These are phyloP conservation scores for Nemapogon koenigi DNA, from an alignment of 2,888 invertebrate genomes.

Conservation along the genomic window DNA sequence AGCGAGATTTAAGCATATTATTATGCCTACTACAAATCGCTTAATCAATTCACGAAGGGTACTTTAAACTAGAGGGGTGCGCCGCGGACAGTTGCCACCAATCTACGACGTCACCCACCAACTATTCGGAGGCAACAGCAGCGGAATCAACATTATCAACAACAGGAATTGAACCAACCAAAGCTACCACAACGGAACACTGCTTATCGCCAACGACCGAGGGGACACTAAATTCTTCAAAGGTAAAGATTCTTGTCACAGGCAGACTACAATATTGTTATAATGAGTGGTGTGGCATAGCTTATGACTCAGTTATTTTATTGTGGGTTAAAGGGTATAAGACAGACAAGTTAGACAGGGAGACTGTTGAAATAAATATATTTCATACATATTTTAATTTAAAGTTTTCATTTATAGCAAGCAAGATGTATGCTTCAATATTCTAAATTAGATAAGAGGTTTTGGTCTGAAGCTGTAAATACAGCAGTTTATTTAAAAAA, in stretches of 20 bases:
- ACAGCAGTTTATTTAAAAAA: too few species aligned
- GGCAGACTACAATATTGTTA: neutral
- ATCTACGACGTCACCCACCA: neutral
- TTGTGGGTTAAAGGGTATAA: conserved; percentile 2
- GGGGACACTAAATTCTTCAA: neutral
- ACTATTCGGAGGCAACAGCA: neutral
- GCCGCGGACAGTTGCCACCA: neutral
- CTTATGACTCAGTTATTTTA: conserved; percentile 12
- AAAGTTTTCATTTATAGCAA: too few species aligned
- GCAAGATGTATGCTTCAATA: too few species aligned
- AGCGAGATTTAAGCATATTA: too few species aligned
- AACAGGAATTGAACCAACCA: neutral
- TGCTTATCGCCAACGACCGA: neutral
- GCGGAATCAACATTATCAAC: neutral
- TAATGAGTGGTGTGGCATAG: conserved; percentile 10
- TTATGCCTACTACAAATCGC: neutral
- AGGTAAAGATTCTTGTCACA: neutral
- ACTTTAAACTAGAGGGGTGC: neutral
- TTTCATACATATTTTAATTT: too few species aligned
- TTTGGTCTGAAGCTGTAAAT: too few species aligned
- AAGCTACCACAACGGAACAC: neutral
- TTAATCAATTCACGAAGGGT: neutral
- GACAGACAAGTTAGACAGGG: too few species aligned
- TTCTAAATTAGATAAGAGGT: too few species aligned
- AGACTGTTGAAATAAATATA: too few species aligned